Percentiles rank a stretch among this genome's conserved stretches.
phyloP scores from a whole-genome alignment of 1,140 invertebrate genomes.

The Parapsyche elsis region DNA sequence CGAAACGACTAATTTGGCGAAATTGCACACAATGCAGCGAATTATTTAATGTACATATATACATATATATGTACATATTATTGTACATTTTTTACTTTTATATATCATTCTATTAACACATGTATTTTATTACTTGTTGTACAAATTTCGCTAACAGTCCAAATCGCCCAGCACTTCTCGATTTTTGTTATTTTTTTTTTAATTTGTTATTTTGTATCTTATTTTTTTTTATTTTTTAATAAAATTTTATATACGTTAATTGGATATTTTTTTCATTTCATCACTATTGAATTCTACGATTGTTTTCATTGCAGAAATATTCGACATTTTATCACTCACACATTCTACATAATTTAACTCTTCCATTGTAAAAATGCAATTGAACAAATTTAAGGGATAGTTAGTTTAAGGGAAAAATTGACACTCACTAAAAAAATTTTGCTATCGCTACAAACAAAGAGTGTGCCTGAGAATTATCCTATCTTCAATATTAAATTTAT shows the following conservation, averaged over 20 bases:
- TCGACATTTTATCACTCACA: too few relatives aligned
- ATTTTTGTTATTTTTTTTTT: slow-evolving; percentile 6
- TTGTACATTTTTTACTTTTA: slow-evolving; percentile 6
- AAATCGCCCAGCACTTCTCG: neutral
- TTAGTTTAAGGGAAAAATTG: too few relatives aligned
- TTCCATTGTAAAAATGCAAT: too few relatives aligned
- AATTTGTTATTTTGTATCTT: neutral
- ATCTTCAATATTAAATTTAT: too few relatives aligned
- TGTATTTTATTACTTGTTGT: neutral
- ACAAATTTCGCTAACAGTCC: neutral
- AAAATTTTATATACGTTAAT: slow-evolving; percentile 16
- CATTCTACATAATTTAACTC: too few relatives aligned
- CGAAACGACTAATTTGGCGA: slow-evolving; percentile 2
- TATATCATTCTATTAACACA: neutral
- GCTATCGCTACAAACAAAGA: too few relatives aligned
- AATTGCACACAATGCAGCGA: neutral
- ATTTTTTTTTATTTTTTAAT: neutral
- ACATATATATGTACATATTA: neutral
- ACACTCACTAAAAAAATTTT: too few relatives aligned
- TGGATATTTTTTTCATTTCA: neutral
- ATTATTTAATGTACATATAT: too few relatives aligned
- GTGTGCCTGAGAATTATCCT: too few relatives aligned
- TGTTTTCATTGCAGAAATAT: neutral
- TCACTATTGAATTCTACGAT: neutral
- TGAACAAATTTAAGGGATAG: too few relatives aligned